phyloP scores from a whole-genome alignment of 2,888 invertebrate genomes.

The Trilocha varians region DNA sequence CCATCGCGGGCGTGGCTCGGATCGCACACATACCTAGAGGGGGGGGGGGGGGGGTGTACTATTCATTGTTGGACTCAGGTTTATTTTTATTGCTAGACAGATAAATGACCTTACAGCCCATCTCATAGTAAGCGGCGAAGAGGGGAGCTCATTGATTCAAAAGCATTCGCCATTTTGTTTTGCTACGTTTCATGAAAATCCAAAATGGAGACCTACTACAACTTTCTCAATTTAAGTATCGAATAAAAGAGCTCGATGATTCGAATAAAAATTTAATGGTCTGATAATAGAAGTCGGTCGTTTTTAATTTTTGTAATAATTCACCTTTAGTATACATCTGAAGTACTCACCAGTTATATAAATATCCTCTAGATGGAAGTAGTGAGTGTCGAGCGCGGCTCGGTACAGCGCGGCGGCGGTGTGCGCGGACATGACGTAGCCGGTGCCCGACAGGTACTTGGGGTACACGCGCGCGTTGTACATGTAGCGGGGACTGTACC shows the following conservation, averaged over 20 bases:
- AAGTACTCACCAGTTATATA: conserved; percentile 78
- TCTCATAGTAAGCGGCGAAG: no score
- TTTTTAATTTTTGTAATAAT: neutral
- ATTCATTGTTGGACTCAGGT: no score
- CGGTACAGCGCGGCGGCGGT: conserved; percentile 77
- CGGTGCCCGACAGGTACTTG: conserved; percentile 86
- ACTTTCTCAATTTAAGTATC: no score
- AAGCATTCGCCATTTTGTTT: no score
- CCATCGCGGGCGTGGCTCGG: conserved; percentile 73
- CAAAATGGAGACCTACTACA: no score
- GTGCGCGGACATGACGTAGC: conserved; percentile 81
- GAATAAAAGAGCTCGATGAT: no score
- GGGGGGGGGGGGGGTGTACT: neutral
- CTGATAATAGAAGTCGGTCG: no score
- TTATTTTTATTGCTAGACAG: no score
- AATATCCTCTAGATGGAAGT: conserved; percentile 85
- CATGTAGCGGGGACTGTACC: conserved; percentile 87
- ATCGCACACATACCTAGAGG: conserved; percentile 74
- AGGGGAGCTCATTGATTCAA: no score
- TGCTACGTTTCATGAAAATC: no score
- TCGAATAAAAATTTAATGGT: neutral
- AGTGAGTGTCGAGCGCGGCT: conserved; percentile 77
- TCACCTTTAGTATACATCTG: neutral
- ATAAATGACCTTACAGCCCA: no score
- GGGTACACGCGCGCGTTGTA: conserved; percentile 82